Evolutionary conservation across 2,888 invertebrate species (phyloP).

Genomic region (Agonum fuliginosum): DNA sequence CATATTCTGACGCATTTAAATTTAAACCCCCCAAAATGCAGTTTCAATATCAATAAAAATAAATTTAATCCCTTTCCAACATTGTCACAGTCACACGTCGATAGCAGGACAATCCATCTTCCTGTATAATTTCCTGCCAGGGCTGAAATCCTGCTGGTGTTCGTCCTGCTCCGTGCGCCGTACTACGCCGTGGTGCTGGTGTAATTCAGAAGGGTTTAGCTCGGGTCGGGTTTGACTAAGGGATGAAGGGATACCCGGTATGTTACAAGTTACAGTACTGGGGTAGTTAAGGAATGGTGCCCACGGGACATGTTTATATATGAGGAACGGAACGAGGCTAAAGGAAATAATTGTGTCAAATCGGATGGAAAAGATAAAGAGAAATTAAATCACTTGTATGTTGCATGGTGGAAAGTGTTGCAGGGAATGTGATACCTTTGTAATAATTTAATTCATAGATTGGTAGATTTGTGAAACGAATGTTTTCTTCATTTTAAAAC

Average conservation of each 20-base stretch:
- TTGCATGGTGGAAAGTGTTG: no score
- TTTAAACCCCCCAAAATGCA: not conserved
- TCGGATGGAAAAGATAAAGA: no score
- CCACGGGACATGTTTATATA: not conserved
- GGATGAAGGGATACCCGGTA: not conserved
- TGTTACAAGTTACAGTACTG: no score
- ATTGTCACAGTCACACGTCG: no score
- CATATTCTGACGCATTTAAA: no score
- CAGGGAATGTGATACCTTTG: no score
- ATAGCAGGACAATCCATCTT: constrained; percentile 49
- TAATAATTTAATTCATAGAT: no score
- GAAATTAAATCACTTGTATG: no score
- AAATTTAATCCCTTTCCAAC: no score
- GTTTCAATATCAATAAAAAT: not conserved
- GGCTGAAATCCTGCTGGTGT: not conserved
- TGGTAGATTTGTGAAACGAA: no score
- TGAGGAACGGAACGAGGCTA: no score
- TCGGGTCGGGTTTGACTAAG: not conserved
- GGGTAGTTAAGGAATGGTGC: not conserved
- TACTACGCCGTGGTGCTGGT: not conserved
- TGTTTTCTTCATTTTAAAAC: no score
- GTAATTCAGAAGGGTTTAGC: not conserved
- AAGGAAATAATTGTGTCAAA: not conserved
- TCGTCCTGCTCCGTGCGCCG: not conserved
- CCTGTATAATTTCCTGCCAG: constrained; percentile 50